Conservation (phyloP, 2,888 invertebrate species). For the Erpobdella octoculata region DNA sequence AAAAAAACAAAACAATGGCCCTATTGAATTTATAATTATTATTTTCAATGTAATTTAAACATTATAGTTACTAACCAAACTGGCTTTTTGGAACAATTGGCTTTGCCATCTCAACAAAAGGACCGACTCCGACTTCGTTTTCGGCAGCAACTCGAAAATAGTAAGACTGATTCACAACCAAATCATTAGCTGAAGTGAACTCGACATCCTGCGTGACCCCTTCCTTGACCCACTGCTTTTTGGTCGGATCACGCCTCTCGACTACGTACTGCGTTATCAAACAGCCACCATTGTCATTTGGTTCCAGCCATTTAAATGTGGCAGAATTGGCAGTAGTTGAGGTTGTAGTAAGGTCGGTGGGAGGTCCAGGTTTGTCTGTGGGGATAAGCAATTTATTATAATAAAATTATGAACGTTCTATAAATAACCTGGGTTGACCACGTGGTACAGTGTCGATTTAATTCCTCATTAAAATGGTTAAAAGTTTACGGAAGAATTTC, state of each 20-base stretch:
- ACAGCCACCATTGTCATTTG: constrained; percentile 44
- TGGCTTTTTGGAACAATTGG: constrained; percentile 41
- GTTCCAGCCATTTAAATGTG: constrained; percentile 41
- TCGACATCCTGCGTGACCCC: constrained; percentile 79
- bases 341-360: constrained; percentile 43
- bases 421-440: too few relatives aligned
- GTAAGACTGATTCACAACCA: constrained; percentile 70
- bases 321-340: constrained; percentile 44
- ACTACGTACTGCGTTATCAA: constrained; percentile 49
- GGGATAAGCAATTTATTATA: constrained; percentile 27
- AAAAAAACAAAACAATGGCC: too few relatives aligned
- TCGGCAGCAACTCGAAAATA: constrained; percentile 88
- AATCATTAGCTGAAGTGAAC: constrained; percentile 40
- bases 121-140: constrained; percentile 71
- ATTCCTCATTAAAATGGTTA: background rate
- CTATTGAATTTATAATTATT: background rate
- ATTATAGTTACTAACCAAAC: constrained; percentile 28
- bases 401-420: too few relatives aligned
- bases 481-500: background rate
- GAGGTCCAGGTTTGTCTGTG: constrained; percentile 44
- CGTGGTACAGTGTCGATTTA: background rate
- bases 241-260: constrained; percentile 68
- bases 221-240: constrained; percentile 88
- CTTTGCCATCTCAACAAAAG: constrained; percentile 54
- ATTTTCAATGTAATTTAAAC: background rate